A percentile compares a stretch with the other conserved stretches of the same genome.
Evolutionary conservation across 1,140 invertebrate genomes (phyloP).

Genomic region (Penaeus vannamei): DNA sequence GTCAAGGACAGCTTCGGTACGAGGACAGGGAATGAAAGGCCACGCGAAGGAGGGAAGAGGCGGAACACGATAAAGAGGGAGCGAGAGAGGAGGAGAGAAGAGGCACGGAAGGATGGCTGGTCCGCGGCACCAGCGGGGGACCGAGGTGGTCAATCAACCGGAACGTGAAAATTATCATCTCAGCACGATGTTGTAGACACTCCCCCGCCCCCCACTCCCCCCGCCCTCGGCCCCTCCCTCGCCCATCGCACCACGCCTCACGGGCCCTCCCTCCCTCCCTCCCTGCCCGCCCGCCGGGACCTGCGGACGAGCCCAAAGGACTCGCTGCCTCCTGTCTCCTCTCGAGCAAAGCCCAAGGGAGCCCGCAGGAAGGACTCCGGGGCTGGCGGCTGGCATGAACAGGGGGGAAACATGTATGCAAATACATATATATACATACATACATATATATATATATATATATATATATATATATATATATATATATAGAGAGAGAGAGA

Average conservation of each 20-base stretch:
- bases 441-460: background rate
- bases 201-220: too few relatives aligned
- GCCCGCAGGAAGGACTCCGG: too few relatives aligned
- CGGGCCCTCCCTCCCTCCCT: background rate
- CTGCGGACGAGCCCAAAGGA: too few relatives aligned
- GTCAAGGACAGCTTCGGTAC: too few relatives aligned
- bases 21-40: too few relatives aligned
- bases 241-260: background rate
- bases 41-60: too few relatives aligned
- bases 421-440: too few relatives aligned
- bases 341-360: too few relatives aligned
- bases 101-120: background rate
- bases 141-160: constrained; percentile 16
- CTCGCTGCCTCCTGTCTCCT: too few relatives aligned
- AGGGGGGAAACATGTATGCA: too few relatives aligned
- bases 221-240: background rate
- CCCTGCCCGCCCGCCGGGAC: too few relatives aligned
- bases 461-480: background rate
- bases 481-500: background rate
- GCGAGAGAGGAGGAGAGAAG: background rate
- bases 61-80: background rate
- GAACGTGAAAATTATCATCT: constrained; percentile 59
- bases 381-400: too few relatives aligned
- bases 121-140: constrained; percentile 5
- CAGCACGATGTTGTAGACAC: constrained; percentile 41